phyloP scores from a whole-genome alignment of 2,113 vertebrate genomes.

The Coreoperca whiteheadi region DNA sequence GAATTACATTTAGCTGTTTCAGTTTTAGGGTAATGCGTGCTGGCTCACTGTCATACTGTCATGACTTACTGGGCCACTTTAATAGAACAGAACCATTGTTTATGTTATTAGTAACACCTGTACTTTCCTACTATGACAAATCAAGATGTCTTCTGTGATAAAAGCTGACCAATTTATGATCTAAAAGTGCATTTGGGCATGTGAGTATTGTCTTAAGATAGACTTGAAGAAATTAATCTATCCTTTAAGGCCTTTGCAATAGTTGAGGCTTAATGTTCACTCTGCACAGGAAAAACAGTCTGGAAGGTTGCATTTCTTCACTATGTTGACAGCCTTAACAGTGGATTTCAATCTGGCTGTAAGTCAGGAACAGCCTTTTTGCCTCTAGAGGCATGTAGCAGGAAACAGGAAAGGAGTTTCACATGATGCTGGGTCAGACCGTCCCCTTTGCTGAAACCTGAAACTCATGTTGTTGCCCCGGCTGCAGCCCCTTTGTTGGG shows the following conservation, averaged over 20 bases:
- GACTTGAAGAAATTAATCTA: background rate
- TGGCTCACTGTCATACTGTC: background rate
- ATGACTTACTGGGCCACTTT: background rate
- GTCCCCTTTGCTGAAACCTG: slow-evolving; percentile 71
- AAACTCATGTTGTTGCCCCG: slow-evolving; percentile 48
- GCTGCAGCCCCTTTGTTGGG: slow-evolving; percentile 64
- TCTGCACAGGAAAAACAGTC: slow-evolving; percentile 12
- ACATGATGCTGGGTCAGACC: slow-evolving; percentile 48
- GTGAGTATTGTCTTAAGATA: background rate
- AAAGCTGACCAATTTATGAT: too few relatives aligned
- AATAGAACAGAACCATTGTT: background rate
- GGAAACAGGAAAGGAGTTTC: slow-evolving; percentile 71
- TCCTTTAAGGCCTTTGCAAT: background rate
- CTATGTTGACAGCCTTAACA: slow-evolving; percentile 32
- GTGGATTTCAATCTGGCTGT: slow-evolving; percentile 29
- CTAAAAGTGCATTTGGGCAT: background rate
- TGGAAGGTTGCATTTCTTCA: slow-evolving; percentile 24
- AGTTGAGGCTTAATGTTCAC: background rate
- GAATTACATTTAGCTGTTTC: slow-evolving; percentile 2
- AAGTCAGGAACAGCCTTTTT: slow-evolving; percentile 21
- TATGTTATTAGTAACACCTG: too few relatives aligned
- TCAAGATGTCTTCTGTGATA: background rate
- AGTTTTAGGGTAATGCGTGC: background rate
- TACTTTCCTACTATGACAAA: background rate
- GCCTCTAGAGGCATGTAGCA: slow-evolving; percentile 45